These are phyloP conservation scores for Microcebus lehilahytsara DNA, from an alignment of 2,113 vertebrate species.

Conservation along the genomic window DNA sequence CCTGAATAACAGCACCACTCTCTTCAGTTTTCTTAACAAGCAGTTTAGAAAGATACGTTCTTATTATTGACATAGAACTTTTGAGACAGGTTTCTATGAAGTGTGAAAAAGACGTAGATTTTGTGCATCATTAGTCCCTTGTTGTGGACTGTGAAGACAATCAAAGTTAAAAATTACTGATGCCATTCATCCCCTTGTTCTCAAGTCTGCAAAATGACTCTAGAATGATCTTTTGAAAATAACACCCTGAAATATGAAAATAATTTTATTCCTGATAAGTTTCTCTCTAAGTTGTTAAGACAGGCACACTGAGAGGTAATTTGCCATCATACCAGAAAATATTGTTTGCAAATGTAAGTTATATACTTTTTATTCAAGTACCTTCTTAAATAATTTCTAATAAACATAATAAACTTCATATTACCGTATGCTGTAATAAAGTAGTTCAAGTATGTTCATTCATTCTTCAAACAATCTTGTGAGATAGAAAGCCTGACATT, in stretches of 20 bases:
- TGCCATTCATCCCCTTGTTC: background rate
- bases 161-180: background rate
- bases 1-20: background rate
- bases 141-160: background rate
- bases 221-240: background rate
- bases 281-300: background rate
- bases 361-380: background rate
- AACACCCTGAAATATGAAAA: background rate
- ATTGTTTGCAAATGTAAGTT: background rate
- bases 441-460: background rate
- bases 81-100: background rate
- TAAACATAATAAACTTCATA: background rate
- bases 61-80: background rate
- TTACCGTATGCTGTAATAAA: background rate
- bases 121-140: background rate
- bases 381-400: background rate
- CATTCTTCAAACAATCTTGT: background rate
- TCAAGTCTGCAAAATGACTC: background rate
- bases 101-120: background rate
- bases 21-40: background rate
- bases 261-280: background rate
- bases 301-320: background rate
- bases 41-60: background rate
- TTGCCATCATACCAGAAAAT: background rate
- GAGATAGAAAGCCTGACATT: background rate